Evolutionary conservation across 1,140 invertebrate genomes (phyloP), one percentile per base, ranked within the genome.

Genomic region (Danaus melanippus): DNA sequence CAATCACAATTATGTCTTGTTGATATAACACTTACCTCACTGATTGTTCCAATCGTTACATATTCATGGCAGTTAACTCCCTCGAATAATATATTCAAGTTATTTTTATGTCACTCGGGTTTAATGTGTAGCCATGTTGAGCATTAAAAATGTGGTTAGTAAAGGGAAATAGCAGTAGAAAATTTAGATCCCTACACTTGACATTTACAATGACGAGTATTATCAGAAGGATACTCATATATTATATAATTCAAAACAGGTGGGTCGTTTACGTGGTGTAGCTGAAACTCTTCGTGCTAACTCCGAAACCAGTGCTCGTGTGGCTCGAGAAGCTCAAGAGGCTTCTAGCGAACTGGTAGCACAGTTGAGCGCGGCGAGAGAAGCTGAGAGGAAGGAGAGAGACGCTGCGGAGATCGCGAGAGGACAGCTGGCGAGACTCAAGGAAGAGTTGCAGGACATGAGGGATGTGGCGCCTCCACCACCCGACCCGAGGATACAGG

Each of bases 401-500:
- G 79, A 83, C 7, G 64, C 75, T 0, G 69, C 68, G 1, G 67
- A 64, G 5, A 53, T 69, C 6, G 68, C 71, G 9, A 64, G 88
- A 12, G 89, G 88, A 51, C 69, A 91, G 50, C 88, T 90, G 15
- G 77, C 4, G 88, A 89, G 60, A 75, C 91, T 9, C 58, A 89
- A 89, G 58, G 64, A 80, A 6, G 79, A 89, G 44, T 76, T 89
- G 39, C 72, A 84, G 10, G 87, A 84, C 53, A 60, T 85, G 53
- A 65, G 69, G 6, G 88, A 76, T 69, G 84, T 60, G 75, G 89
- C 89, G n/a, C 85, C 90, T 58, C 90, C 90, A n/a, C 76, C 89
- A 46, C 91, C 91, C 10, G 91, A 92, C 72, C 89, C 91, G 66
- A 88, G 92, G 68, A 86, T 94, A 40, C 92, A 94, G 61, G 93